Evolutionary conservation across 2,797 vertebrate genomes (phyloP).

Genomic region (Myotis vivesi): DNA sequence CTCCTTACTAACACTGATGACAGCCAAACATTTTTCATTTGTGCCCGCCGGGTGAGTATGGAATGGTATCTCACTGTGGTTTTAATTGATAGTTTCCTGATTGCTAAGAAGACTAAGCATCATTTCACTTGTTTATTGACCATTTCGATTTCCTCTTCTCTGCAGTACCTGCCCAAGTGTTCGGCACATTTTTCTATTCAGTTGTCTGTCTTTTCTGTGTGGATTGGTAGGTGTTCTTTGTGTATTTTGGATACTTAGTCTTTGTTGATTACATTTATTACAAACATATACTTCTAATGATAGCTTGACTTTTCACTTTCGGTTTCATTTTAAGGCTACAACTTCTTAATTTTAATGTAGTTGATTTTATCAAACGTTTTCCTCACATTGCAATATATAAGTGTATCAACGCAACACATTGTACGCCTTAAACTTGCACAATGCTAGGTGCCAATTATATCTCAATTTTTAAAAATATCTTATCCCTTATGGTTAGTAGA

Average conservation of each 20-base stretch:
- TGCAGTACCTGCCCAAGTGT: neutral
- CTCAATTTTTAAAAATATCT: neutral
- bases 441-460: neutral
- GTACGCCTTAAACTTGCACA: neutral
- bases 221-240: neutral
- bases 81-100: neutral
- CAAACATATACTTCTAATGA: neutral
- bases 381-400: neutral
- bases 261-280: neutral
- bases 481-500: neutral
- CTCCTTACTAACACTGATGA: neutral
- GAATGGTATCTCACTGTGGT: neutral
- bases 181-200: neutral
- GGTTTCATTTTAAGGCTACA: conserved; percentile 44
- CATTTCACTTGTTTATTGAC: neutral
- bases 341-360: neutral
- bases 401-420: neutral
- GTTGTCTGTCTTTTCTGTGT: neutral
- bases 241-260: neutral
- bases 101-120: neutral
- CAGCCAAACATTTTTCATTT: neutral
- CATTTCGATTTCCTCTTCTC: neutral
- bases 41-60: neutral
- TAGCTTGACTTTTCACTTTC: neutral
- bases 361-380: neutral